Conservation (phyloP, 2,113 vertebrate species). For the Symphodus melops region DNA sequence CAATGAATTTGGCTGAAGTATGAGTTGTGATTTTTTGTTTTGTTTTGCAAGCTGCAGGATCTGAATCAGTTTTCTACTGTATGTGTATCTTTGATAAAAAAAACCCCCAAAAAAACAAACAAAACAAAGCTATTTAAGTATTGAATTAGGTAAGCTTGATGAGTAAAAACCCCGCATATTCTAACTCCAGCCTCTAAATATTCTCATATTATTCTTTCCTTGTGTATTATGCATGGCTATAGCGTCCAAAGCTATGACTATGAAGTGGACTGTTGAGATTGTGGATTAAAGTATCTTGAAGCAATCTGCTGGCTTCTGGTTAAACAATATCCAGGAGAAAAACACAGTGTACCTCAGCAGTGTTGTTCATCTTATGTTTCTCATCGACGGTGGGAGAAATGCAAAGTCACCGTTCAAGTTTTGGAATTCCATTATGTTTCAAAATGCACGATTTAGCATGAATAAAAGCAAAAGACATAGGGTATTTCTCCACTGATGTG, state of each 20-base stretch:
- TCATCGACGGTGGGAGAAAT: background rate
- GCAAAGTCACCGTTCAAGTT: background rate
- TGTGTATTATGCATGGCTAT: background rate
- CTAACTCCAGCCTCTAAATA: background rate
- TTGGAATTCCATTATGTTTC: constrained; percentile 9
- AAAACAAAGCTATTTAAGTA: background rate
- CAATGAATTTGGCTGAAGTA: background rate
- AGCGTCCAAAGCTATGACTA: background rate
- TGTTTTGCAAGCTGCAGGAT: background rate
- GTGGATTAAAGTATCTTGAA: background rate
- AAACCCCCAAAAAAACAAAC: too few relatives aligned
- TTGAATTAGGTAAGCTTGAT: too few relatives aligned
- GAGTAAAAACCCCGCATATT: background rate
- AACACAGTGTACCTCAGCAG: background rate
- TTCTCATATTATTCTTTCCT: background rate
- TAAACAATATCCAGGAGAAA: background rate
- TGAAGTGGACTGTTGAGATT: background rate
- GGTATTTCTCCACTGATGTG: background rate
- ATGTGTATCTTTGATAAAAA: background rate
- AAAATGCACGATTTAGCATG: background rate
- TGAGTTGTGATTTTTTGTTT: background rate
- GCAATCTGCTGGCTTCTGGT: background rate
- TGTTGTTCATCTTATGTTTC: background rate
- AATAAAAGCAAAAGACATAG: background rate
- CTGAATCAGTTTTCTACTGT: background rate